Conservation (phyloP, 2,113 vertebrate species). For the Nothocercus julius region DNA sequence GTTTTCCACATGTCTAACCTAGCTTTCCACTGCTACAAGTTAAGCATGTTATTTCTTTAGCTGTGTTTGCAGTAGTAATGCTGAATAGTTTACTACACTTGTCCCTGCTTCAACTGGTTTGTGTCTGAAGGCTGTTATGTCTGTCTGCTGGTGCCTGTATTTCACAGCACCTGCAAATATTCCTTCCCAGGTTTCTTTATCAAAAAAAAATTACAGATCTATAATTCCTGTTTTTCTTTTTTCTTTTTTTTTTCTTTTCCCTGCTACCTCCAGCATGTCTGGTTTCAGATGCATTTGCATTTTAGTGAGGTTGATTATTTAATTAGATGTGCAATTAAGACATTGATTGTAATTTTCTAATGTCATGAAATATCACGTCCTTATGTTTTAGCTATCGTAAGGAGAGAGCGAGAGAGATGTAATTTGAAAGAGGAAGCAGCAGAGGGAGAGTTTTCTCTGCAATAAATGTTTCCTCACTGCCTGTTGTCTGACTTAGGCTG, state of each 20-base stretch:
- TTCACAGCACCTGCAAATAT: not conserved
- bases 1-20: not conserved
- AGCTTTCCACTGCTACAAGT: not conserved
- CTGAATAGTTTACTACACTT: not conserved
- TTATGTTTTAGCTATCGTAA: not conserved
- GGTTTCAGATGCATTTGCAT: constrained; percentile 50
- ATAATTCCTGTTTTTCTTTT: too few relatives aligned
- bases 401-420: constrained; percentile 34
- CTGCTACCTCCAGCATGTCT: not conserved
- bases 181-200: not conserved
- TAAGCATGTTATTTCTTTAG: not conserved
- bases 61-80: not conserved
- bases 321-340: constrained; percentile 66
- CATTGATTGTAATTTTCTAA: constrained; percentile 66
- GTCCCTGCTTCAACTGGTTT: not conserved
- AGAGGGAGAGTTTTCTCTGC: constrained; percentile 75
- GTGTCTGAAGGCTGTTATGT: not conserved
- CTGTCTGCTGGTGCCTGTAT: not conserved
- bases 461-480: constrained; percentile 42
- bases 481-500: not conserved
- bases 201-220: constrained; percentile 38
- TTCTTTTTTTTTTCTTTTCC: too few relatives aligned
- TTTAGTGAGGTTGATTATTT: constrained; percentile 65
- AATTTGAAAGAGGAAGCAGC: constrained; percentile 73
- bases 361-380: constrained; percentile 40